phyloP scores from a whole-genome alignment of 2,888 invertebrate genomes.

The Morpho deidamia region DNA sequence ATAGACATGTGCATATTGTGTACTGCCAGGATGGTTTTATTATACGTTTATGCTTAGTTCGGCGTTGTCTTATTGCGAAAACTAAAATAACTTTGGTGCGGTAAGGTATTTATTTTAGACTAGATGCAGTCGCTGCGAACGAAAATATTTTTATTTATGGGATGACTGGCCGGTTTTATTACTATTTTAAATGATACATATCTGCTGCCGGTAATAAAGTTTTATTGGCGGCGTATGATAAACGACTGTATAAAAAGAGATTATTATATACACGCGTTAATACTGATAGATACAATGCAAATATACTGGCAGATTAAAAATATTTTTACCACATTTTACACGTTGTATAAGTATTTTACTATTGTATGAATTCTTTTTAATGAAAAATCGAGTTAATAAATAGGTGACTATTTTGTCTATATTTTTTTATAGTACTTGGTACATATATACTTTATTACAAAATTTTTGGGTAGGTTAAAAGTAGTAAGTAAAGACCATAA shows the following conservation, averaged over 20 bases:
- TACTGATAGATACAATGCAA: background rate
- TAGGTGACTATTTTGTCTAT: too few relatives aligned
- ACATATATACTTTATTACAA: too few relatives aligned
- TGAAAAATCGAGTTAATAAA: too few relatives aligned
- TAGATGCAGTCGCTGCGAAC: conserved; percentile 36
- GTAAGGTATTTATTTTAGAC: conserved; percentile 63
- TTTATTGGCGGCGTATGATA: conserved; percentile 1
- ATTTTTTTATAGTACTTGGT: too few relatives aligned
- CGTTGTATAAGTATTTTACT: too few relatives aligned
- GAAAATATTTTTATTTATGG: conserved; percentile 23
- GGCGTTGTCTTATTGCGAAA: conserved; percentile 52
- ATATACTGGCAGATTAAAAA: background rate
- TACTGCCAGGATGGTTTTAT: conserved; percentile 12
- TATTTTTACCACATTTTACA: background rate
- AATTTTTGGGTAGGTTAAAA: too few relatives aligned
- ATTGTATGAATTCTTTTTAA: too few relatives aligned
- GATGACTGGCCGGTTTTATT: conserved; percentile 10
- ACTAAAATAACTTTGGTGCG: conserved; percentile 61
- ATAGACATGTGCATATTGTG: conserved; percentile 19
- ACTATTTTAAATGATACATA: conserved; percentile 8
- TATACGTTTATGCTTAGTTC: conserved; percentile 7
- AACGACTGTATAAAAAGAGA: background rate
- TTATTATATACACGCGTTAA: background rate
- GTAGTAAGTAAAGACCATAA: too few relatives aligned
- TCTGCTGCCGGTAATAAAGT: conserved; percentile 9